Percentiles rank a stretch among this genome's conserved stretches.
Evolutionary conservation across 2,888 invertebrate species (phyloP).

Genomic region (Pristionchus exspectatus): DNA sequence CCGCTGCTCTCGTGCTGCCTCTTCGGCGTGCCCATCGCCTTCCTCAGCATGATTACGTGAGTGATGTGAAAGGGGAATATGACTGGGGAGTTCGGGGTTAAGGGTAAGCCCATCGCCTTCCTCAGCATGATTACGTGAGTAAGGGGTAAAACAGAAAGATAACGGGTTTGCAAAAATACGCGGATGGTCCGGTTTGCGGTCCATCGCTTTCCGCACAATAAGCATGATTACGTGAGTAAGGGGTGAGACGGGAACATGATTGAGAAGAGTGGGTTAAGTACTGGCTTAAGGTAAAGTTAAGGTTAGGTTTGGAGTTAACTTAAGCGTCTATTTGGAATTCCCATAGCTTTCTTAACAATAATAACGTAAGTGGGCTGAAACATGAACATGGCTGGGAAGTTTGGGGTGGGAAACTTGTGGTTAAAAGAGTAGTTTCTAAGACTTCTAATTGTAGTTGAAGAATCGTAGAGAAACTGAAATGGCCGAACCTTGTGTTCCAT

Average conservation of each 20-base stretch:
- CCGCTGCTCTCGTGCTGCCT: constrained; percentile 93
- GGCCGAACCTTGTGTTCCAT: no score
- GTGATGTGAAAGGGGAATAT: constrained; percentile 6
- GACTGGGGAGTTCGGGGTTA: not conserved
- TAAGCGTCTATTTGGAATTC: constrained; percentile 90
- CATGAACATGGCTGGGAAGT: not conserved
- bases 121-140: constrained; percentile 93
- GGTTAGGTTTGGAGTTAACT: constrained; percentile 80
- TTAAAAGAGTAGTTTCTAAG: no score
- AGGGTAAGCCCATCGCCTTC: constrained; percentile 87
- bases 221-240: constrained; percentile 92
- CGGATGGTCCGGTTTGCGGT: no score
- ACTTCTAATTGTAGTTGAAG: no score
- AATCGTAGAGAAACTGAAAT: no score
- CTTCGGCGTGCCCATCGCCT: constrained; percentile 94
- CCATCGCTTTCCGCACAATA: constrained; percentile 92
- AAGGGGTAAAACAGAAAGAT: no score
- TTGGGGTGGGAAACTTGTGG: not conserved
- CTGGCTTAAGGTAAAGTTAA: not conserved
- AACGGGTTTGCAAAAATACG: no score
- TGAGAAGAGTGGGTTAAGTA: no score
- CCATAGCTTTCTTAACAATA: constrained; percentile 92
- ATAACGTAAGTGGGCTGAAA: constrained; percentile 87
- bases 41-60: constrained; percentile 95
- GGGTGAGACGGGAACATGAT: not conserved